These are phyloP conservation scores for Thymelicus acteon DNA, from an alignment of 2,888 invertebrate species.

Conservation along the genomic window DNA sequence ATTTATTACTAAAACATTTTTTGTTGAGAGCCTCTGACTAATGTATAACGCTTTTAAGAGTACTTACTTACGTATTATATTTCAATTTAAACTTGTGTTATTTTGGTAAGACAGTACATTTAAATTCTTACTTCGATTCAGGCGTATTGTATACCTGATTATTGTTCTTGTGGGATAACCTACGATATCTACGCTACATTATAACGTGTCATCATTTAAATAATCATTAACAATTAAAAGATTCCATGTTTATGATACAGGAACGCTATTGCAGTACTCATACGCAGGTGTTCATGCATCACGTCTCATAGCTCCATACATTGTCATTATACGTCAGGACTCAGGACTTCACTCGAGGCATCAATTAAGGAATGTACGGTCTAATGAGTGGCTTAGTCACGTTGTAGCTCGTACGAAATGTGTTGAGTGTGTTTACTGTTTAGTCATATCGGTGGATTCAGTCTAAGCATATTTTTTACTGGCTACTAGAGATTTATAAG, in stretches of 20 bases:
- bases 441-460: background rate
- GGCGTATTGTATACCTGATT: too few species aligned
- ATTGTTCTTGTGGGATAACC: too few species aligned
- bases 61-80: slow-evolving; percentile 16
- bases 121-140: too few species aligned
- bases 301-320: slow-evolving; percentile 22
- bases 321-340: slow-evolving; percentile 31
- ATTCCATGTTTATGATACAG: slow-evolving; percentile 23
- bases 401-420: slow-evolving; percentile 14
- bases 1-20: slow-evolving; percentile 35
- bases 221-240: slow-evolving; percentile 14
- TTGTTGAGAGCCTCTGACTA: slow-evolving; percentile 15
- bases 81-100: slow-evolving; percentile 5
- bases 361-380: slow-evolving; percentile 31
- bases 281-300: slow-evolving; percentile 26
- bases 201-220: background rate
- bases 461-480: background rate
- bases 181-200: too few species aligned
- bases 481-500: too few species aligned
- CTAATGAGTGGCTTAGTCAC: slow-evolving; percentile 37
- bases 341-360: slow-evolving; percentile 15
- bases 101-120: background rate
- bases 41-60: slow-evolving; percentile 21
- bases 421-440: slow-evolving; percentile 4
- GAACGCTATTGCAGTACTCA: slow-evolving; percentile 10